phyloP scores from a whole-genome alignment of 2,113 vertebrate species.

The Pionites leucogaster region DNA sequence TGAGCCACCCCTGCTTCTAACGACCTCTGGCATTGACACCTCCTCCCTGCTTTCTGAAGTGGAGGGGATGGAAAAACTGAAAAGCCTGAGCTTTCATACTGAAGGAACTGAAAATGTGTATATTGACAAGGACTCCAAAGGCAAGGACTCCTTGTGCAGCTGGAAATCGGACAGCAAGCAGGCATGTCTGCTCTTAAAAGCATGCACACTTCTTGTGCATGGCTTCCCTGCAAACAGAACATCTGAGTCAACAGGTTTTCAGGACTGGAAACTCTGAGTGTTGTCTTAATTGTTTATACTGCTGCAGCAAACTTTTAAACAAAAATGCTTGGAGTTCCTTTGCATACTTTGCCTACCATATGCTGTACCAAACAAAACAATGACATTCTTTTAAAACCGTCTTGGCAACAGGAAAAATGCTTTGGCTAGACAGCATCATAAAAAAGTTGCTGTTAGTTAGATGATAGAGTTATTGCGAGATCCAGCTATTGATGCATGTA shows the following conservation, averaged over 20 bases:
- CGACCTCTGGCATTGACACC: not conserved
- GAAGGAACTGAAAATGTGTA: not conserved
- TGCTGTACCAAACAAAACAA: conserved; percentile 82
- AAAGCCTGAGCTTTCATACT: not conserved
- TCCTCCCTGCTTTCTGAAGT: conserved; percentile 28
- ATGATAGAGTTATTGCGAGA: conserved; percentile 28
- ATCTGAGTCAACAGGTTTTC: conserved; percentile 87
- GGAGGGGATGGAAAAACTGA: not conserved
- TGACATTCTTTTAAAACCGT: conserved; percentile 77
- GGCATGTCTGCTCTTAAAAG: conserved; percentile 67
- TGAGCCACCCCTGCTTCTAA: not conserved
- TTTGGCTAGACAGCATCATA: conserved; percentile 71
- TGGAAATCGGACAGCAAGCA: conserved; percentile 31
- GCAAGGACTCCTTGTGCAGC: conserved; percentile 27
- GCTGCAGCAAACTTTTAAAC: conserved; percentile 81
- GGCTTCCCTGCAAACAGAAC: conserved; percentile 77
- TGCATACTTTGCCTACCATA: conserved; percentile 80
- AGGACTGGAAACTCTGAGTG: conserved; percentile 82
- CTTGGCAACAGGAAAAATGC: conserved; percentile 70
- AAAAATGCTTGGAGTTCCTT: conserved; percentile 79
- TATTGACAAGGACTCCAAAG: conserved; percentile 18
- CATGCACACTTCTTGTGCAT: conserved; percentile 64
- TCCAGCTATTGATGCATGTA: not conserved
- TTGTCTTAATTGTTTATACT: conserved; percentile 83
- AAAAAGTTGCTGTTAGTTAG: conserved; percentile 59